These are phyloP conservation scores for Aphaenogaster floridana DNA, from an alignment of 1,140 invertebrate genomes.

Conservation along the genomic window DNA sequence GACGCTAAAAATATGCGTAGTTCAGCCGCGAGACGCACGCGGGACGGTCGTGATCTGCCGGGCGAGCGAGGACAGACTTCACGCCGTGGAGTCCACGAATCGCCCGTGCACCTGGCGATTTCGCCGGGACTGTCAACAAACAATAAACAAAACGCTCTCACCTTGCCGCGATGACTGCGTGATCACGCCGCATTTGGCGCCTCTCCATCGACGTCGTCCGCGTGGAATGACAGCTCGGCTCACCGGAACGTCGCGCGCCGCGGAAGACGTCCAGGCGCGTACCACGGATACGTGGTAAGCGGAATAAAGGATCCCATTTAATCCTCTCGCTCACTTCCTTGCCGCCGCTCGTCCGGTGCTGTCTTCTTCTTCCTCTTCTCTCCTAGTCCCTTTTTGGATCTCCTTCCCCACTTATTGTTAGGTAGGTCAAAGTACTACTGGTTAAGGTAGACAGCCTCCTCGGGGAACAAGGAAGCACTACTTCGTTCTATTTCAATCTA, in stretches of 20 bases:
- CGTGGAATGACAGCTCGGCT: constrained; percentile 44
- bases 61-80: background rate
- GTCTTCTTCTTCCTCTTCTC: background rate
- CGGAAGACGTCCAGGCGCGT: background rate
- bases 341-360: background rate
- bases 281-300: constrained; percentile 1
- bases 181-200: constrained; percentile 65
- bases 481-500: too few relatives aligned
- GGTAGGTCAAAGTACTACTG: too few relatives aligned
- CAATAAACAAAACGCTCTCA: constrained; percentile 55
- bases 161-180: constrained; percentile 58
- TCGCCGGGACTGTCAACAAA: background rate
- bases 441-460: too few relatives aligned
- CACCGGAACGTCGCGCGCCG: constrained; percentile 11
- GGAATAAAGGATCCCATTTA: constrained; percentile 6
- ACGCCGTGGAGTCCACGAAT: too few relatives aligned
- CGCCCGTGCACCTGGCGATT: too few relatives aligned
- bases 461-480: too few relatives aligned
- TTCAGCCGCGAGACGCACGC: background rate
- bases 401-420: too few relatives aligned
- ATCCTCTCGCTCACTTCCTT: background rate
- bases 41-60: background rate
- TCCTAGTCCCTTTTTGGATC: too few relatives aligned
- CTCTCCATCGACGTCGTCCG: constrained; percentile 69
- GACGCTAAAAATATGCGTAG: background rate